Conservation (phyloP, 2,797 vertebrate genomes). For the Malacoraja senta region DNA sequence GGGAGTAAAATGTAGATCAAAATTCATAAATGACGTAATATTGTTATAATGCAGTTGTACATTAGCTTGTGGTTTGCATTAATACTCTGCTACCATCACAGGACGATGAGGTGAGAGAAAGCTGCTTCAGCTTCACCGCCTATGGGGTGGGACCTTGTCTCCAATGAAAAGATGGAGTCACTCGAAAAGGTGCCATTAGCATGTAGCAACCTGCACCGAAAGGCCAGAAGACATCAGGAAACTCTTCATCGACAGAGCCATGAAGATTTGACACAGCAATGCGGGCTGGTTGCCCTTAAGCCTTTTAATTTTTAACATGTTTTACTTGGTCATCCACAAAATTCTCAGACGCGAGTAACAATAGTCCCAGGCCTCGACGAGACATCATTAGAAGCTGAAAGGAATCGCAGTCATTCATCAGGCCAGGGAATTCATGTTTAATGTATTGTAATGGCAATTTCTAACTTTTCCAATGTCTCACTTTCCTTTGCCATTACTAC, state of each 20-base stretch:
- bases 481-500: no score
- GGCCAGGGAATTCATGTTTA: constrained; percentile 5
- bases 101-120: constrained; percentile 77
- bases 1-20: no score
- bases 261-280: constrained; percentile 94
- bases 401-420: not conserved
- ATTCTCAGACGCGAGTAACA: constrained; percentile 80
- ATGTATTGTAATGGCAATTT: not conserved
- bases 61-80: not conserved
- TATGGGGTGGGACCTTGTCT: constrained; percentile 70
- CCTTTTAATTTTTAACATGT: constrained; percentile 97
- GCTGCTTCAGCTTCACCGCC: constrained; percentile 67
- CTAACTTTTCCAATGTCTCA: no score
- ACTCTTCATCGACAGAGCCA: constrained; percentile 87
- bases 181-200: constrained; percentile 66
- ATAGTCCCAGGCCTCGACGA: constrained; percentile 43
- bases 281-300: constrained; percentile 85
- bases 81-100: constrained; percentile 47
- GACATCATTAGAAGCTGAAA: not conserved
- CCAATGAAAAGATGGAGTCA: constrained; percentile 66
- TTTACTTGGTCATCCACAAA: constrained; percentile 98
- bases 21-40: no score
- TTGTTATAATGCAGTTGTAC: not conserved
- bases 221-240: constrained; percentile 87
- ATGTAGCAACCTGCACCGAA: constrained; percentile 54